A percentile compares a stretch with the other conserved stretches of the same genome.
Evolutionary conservation across 2,888 invertebrate species (phyloP).

Genomic region (Aspidiotus destructor): DNA sequence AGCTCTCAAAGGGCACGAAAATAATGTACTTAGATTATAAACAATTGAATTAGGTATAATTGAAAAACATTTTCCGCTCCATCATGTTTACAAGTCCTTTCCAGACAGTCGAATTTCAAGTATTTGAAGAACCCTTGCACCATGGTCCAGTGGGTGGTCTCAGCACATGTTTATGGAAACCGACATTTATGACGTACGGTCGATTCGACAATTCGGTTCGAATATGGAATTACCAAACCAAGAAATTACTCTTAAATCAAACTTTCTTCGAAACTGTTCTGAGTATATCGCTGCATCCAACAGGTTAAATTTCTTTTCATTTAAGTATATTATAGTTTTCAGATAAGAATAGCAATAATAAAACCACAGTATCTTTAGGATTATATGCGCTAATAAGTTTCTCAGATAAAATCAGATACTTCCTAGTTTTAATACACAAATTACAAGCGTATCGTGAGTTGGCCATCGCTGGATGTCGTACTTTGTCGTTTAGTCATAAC

Average conservation of each 20-base stretch:
- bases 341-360: background rate
- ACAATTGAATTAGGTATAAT: background rate
- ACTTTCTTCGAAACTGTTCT: constrained; percentile 74
- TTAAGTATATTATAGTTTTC: background rate
- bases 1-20: constrained; percentile 11
- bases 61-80: background rate
- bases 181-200: constrained; percentile 73
- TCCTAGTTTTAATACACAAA: constrained; percentile 81
- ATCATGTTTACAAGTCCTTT: constrained; percentile 22
- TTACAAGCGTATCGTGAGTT: constrained; percentile 60
- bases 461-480: constrained; percentile 63
- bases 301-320: constrained; percentile 37
- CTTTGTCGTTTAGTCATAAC: constrained; percentile 69
- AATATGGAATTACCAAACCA: constrained; percentile 85
- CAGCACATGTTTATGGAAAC: constrained; percentile 80
- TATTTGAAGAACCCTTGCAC: constrained; percentile 62
- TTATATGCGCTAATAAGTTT: constrained; percentile 81
- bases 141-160: constrained; percentile 69
- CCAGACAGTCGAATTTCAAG: constrained; percentile 50
- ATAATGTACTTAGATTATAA: background rate
- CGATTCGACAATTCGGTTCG: constrained; percentile 71
- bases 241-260: constrained; percentile 63
- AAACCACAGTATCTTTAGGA: background rate
- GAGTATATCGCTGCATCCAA: constrained; percentile 65
- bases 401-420: constrained; percentile 77